Conservation (phyloP, 2,113 vertebrate genomes). For the Tychaedon coryphoeus region DNA sequence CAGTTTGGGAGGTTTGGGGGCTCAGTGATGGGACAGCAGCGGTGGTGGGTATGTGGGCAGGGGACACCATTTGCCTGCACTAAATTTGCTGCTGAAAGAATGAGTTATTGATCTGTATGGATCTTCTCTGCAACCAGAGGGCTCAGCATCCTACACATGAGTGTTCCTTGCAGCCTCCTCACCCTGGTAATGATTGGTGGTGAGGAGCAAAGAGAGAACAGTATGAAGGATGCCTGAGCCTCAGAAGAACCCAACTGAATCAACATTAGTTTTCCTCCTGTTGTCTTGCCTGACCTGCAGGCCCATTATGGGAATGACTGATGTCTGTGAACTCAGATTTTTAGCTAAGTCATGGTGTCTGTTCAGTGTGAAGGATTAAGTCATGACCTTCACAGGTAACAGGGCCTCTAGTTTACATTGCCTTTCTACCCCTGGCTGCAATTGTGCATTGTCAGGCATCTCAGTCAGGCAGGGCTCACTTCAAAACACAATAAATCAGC, state of each 20-base stretch:
- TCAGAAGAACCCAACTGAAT: slow-evolving; percentile 6
- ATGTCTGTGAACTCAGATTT: background rate
- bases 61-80: background rate
- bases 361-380: slow-evolving; percentile 48
- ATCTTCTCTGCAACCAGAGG: background rate
- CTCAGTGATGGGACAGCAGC: background rate
- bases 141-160: background rate
- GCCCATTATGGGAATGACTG: background rate
- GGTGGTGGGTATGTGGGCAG: background rate
- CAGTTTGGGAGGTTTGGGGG: background rate
- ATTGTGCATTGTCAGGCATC: background rate
- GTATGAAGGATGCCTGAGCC: background rate
- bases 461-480: background rate
- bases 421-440: background rate
- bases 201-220: background rate
- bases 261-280: slow-evolving; percentile 19
- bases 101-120: background rate
- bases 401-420: background rate
- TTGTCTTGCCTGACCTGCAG: background rate
- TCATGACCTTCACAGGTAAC: slow-evolving; percentile 34
- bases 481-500: background rate
- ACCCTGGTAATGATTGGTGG: background rate
- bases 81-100: background rate
- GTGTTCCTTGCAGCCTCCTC: background rate
- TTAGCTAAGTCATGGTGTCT: slow-evolving; percentile 39